These are phyloP conservation scores for Gymnoscopelus braueri DNA, from an alignment of 2,797 vertebrate genomes.

Conservation along the genomic window DNA sequence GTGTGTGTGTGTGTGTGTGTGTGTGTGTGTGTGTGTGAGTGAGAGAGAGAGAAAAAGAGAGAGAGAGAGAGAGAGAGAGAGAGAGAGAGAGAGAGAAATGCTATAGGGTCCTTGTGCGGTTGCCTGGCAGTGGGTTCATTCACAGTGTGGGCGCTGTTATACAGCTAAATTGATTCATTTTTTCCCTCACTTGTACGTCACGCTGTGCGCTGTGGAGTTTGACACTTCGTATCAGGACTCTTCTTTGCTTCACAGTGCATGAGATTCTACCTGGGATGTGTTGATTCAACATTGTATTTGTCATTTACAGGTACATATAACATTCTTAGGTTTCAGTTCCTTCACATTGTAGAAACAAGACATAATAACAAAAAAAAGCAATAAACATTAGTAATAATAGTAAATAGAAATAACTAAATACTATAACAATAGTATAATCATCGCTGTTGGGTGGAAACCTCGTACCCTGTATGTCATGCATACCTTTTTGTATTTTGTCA, in stretches of 20 bases:
- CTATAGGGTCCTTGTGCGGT: constrained; percentile 68
- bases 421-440: no score
- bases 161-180: constrained; percentile 68
- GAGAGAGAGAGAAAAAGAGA: neutral
- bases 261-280: constrained; percentile 1
- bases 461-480: no score
- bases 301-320: no score
- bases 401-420: no score
- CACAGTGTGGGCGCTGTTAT: constrained; percentile 72
- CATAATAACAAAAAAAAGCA: no score
- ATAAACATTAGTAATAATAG: no score
- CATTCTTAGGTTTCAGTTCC: no score
- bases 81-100: constrained; percentile 14
- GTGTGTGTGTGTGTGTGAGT: constrained; percentile 4
- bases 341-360: no score
- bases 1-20: neutral
- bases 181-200: constrained; percentile 54
- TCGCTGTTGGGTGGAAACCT: no score
- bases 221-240: constrained; percentile 25
- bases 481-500: no score
- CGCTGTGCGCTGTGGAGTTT: constrained; percentile 33
- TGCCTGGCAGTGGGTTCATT: constrained; percentile 69
- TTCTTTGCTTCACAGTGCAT: constrained; percentile 33
- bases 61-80: neutral
- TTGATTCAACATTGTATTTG: no score